phyloP scores from a whole-genome alignment of 2,888 invertebrate species.

The Schizotus pectinicornis region DNA sequence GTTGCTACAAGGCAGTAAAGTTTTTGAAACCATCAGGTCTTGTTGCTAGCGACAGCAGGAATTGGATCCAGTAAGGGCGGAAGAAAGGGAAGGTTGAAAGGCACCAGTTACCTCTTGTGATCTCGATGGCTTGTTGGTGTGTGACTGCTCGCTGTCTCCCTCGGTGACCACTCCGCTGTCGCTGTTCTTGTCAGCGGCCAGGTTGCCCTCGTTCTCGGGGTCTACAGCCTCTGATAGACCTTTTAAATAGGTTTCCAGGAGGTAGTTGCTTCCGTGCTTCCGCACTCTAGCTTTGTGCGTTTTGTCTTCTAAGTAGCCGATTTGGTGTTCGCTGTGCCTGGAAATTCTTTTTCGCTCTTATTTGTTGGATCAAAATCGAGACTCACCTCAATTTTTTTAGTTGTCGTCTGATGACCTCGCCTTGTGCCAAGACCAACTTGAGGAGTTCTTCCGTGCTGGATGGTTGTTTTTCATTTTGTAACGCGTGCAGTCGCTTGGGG shows the following conservation, averaged over 20 bases:
- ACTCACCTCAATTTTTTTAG: conserved; percentile 56
- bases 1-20: too few relatives aligned
- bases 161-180: conserved; percentile 74
- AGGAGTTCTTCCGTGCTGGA: conserved; percentile 61
- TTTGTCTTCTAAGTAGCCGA: conserved; percentile 78
- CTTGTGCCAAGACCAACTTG: conserved; percentile 66
- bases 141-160: conserved; percentile 63
- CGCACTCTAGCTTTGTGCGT: conserved; percentile 75
- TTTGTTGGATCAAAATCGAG: neutral
- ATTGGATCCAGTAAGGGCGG: too few relatives aligned
- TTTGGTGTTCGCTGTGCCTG: conserved; percentile 70
- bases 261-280: conserved; percentile 79
- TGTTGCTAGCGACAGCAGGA: too few relatives aligned
- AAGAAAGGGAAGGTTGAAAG: too few relatives aligned
- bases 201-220: conserved; percentile 45
- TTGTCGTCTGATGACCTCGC: conserved; percentile 64
- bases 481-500: conserved; percentile 55
- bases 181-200: conserved; percentile 69
- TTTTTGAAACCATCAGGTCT: too few relatives aligned
- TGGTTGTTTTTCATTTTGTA: conserved; percentile 57
- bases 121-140: conserved; percentile 49
- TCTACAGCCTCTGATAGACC: conserved; percentile 62
- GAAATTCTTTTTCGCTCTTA: conserved; percentile 23
- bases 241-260: conserved; percentile 77
- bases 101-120: conserved; percentile 50